Evolutionary conservation across 2,888 invertebrate genomes (phyloP), one percentile per base, ranked within the genome.

Genomic region (Drosophila meridionalis): DNA sequence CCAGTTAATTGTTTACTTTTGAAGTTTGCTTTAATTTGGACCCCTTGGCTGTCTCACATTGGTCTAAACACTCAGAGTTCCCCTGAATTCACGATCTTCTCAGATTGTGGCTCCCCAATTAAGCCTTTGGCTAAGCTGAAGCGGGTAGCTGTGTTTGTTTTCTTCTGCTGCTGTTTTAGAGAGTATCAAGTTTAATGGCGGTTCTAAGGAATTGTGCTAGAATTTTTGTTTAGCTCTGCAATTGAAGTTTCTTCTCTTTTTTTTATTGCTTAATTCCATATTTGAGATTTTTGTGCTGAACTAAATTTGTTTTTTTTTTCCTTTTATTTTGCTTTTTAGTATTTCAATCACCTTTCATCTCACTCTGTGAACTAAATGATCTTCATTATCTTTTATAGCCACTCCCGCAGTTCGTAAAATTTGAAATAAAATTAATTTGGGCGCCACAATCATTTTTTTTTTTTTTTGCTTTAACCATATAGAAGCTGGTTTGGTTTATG

Each of bases 61-160:
- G 61, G 50, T 59, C 55, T 73, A 64, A 78, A 65, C 65, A 52
- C 20, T 12, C 52, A 11, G 47, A 68, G 80, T 78, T 78, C 78
- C 43, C 28, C 56, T 30, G 78, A 78, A 80, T 67, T 75, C 20
- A 71, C 58, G 61, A 36, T 40, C 67, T 30, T 2, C 1, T 30
- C 26, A 36, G 69, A 61, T 78, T 58, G 12, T 50, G n/a, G 26
- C 53, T 40, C 60, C 66, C 68, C 7, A 64, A 73, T 57, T 60
- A 28, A 34, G 45, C 36, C 42, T n/a, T 42, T 42, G 2, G n/a
- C 28, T 45, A 32, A 38, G 12, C 38, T 40, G 12, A 28, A 42
- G 40, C 30, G 42, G 47, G 7, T 40, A 36, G 45, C 32, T 57
- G 42, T 56, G n/a, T 56, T 38, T 48, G 30, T n/a, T 48, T n/a